These are phyloP conservation scores for Conus ventricosus DNA, from an alignment of 1,140 invertebrate genomes.

Conservation along the genomic window DNA sequence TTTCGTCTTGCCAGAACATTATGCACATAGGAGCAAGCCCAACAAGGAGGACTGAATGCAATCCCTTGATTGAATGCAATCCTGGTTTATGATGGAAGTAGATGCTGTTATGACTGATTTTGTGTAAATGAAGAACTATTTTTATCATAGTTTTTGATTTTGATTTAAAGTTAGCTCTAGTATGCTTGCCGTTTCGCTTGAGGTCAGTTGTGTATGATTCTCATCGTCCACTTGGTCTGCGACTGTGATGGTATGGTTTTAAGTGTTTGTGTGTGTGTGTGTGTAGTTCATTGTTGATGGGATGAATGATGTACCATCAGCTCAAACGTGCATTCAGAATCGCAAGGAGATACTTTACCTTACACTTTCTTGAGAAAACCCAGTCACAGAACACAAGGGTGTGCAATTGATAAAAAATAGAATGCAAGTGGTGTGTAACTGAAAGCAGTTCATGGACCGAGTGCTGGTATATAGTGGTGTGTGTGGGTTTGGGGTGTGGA, in stretches of 20 bases:
- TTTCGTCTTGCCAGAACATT: slow-evolving; percentile 7
- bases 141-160: background rate
- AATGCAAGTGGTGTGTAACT: background rate
- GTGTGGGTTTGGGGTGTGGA: background rate
- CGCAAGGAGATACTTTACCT: background rate
- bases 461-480: background rate
- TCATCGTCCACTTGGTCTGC: background rate
- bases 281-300: background rate
- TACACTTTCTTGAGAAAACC: background rate
- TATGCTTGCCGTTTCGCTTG: too few species aligned
- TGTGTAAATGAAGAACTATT: background rate
- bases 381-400: background rate
- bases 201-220: background rate
- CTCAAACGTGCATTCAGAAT: background rate
- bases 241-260: background rate
- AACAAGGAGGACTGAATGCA: background rate
- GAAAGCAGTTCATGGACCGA: background rate
- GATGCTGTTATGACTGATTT: background rate
- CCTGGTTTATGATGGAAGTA: background rate
- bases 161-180: background rate
- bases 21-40: background rate
- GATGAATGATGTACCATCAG: background rate
- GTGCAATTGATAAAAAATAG: background rate
- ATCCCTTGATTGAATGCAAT: slow-evolving; percentile 2
- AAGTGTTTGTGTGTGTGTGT: background rate